These are phyloP conservation scores for Pristionchus fissidentatus DNA, from an alignment of 2,888 invertebrate species.

Conservation along the genomic window DNA sequence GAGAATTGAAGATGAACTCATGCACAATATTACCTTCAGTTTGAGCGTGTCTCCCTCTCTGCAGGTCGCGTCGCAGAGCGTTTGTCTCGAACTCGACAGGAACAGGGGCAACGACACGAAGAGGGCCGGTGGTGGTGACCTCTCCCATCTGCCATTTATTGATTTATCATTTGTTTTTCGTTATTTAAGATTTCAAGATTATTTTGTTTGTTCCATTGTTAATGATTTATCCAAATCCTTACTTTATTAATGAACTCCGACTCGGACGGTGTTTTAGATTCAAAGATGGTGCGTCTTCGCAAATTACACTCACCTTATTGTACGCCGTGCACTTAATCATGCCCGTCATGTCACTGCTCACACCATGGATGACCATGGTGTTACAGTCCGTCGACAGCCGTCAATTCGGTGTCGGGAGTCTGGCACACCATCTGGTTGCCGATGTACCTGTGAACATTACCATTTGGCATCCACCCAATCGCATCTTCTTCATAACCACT, in stretches of 20 bases:
- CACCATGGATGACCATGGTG: constrained; percentile 76
- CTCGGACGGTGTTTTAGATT: background rate
- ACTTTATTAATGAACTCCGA: background rate
- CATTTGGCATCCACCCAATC: constrained; percentile 55
- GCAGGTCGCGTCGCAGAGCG: constrained; percentile 75
- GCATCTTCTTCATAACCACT: too few species aligned
- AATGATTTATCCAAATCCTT: background rate
- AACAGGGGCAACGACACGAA: constrained; percentile 74
- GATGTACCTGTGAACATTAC: constrained; percentile 72
- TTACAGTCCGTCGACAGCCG: constrained; percentile 75
- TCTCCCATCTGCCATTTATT: constrained; percentile 69
- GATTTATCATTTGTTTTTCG: background rate
- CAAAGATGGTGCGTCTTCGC: background rate
- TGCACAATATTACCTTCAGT: constrained; percentile 67
- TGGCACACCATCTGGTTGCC: constrained; percentile 70
- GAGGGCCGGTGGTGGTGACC: constrained; percentile 76
- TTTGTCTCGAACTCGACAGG: constrained; percentile 75
- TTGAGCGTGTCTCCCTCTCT: constrained; percentile 76
- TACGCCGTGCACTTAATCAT: constrained; percentile 78
- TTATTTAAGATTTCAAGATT: background rate
- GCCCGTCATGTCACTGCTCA: constrained; percentile 78
- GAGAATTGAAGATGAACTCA: background rate
- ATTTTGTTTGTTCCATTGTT: background rate
- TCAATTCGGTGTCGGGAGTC: constrained; percentile 74
- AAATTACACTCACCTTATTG: constrained; percentile 76